phyloP scores from a whole-genome alignment of 2,797 vertebrate species.

The Simalia tracyae region DNA sequence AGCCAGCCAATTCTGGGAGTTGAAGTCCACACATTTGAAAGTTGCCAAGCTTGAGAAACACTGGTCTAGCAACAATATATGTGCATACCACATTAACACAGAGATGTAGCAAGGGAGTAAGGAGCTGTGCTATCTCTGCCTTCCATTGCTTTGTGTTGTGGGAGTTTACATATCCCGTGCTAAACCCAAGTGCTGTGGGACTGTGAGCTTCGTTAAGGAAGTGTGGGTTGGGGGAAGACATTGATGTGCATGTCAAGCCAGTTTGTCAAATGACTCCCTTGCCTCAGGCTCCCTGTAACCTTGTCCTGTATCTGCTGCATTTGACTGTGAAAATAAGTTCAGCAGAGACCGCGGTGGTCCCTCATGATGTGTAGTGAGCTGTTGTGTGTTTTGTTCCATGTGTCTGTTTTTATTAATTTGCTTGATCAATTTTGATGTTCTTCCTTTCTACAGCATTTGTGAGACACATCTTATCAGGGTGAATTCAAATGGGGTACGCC shows the following conservation, averaged over 20 bases:
- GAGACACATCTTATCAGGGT: slow-evolving; percentile 93
- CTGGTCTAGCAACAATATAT: not conserved
- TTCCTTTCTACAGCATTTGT: slow-evolving; percentile 91
- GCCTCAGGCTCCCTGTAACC: not conserved
- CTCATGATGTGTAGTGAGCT: not conserved
- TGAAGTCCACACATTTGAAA: not conserved
- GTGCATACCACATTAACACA: not conserved
- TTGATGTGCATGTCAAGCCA: not conserved
- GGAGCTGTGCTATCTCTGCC: not conserved
- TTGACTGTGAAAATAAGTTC: not conserved
- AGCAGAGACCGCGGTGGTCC: not conserved
- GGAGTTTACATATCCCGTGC: not conserved
- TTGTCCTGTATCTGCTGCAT: not conserved
- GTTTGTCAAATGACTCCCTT: not conserved
- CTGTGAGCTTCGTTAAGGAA: not conserved
- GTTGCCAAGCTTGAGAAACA: not conserved
- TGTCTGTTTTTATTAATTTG: slow-evolving; percentile 65
- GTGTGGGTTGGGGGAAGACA: not conserved
- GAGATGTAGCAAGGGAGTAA: no score
- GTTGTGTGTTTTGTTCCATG: slow-evolving; percentile 41
- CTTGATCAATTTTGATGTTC: slow-evolving; percentile 68
- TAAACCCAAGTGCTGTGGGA: no score
- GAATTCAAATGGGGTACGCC: slow-evolving; percentile 79
- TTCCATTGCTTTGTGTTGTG: not conserved
- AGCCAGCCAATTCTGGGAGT: not conserved